These are phyloP conservation scores for Neotoma lepida DNA, from an alignment of 2,113 vertebrate genomes.

Conservation along the genomic window DNA sequence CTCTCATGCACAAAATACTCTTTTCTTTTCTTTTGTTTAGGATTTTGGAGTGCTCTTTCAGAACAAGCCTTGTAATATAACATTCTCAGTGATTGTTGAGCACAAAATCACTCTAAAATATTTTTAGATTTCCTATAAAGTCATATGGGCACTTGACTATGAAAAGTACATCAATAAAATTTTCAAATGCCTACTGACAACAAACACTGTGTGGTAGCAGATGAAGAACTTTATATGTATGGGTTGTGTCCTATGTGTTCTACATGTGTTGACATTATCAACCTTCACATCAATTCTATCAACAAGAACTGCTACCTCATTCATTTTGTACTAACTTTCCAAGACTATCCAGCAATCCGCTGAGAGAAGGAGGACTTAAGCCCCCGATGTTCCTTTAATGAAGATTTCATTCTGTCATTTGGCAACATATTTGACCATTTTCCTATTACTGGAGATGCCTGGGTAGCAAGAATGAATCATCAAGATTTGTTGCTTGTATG, in stretches of 20 bases:
- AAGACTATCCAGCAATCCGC: neutral
- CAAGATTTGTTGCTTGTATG: neutral
- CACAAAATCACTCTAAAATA: neutral
- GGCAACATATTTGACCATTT: neutral
- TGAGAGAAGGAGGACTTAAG: neutral
- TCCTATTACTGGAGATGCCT: neutral
- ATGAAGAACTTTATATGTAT: neutral
- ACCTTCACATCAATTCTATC: neutral
- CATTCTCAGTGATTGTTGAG: neutral
- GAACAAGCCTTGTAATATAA: neutral
- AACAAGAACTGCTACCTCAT: neutral
- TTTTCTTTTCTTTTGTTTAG: neutral
- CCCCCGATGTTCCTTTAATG: neutral
- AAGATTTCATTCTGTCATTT: conserved; percentile 13
- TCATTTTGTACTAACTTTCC: neutral
- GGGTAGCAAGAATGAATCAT: neutral
- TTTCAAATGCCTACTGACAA: neutral
- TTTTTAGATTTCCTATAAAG: neutral
- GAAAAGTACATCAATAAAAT: neutral
- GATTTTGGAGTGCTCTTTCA: neutral
- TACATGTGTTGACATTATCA: neutral
- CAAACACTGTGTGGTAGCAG: neutral
- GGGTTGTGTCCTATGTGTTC: neutral
- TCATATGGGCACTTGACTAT: neutral
- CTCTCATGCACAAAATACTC: neutral